Evolutionary conservation across 2,113 vertebrate genomes (phyloP).

Genomic region (Camarhynchus parvulus): DNA sequence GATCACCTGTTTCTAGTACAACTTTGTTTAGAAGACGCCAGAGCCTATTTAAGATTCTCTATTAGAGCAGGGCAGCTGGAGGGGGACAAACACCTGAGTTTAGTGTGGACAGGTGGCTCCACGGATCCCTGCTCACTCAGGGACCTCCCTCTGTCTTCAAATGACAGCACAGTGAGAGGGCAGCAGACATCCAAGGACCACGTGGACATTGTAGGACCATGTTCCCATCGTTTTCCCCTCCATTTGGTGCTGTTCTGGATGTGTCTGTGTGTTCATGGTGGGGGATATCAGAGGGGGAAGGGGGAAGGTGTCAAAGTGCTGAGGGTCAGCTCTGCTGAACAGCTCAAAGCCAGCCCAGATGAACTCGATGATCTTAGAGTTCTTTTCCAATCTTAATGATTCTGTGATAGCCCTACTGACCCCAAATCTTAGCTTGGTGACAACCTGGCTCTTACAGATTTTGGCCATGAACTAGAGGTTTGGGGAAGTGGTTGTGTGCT

Average conservation of each 20-base stretch:
- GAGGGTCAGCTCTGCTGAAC: neutral
- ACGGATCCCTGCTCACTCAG: fast-evolving
- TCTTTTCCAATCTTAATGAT: neutral
- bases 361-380: neutral
- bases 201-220: fast-evolving
- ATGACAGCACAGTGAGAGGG: neutral
- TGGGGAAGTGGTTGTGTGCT: neutral
- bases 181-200: neutral
- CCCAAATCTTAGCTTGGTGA: neutral
- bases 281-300: neutral
- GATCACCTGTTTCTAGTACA: no score
- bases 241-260: neutral
- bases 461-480: neutral
- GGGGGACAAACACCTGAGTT: fast-evolving
- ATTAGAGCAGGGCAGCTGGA: fast-evolving
- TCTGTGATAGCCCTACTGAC: neutral
- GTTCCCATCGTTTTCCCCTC: fast-evolving
- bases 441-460: neutral
- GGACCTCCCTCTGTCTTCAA: neutral
- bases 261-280: neutral
- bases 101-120: fast-evolving
- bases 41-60: neutral
- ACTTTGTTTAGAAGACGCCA: neutral
- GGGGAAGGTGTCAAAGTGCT: neutral
- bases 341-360: neutral